A percentile compares a stretch with the other conserved stretches of the same genome.
These are phyloP conservation scores for Cheirogaleus medius DNA, from an alignment of 2,113 vertebrate genomes.

Conservation along the genomic window DNA sequence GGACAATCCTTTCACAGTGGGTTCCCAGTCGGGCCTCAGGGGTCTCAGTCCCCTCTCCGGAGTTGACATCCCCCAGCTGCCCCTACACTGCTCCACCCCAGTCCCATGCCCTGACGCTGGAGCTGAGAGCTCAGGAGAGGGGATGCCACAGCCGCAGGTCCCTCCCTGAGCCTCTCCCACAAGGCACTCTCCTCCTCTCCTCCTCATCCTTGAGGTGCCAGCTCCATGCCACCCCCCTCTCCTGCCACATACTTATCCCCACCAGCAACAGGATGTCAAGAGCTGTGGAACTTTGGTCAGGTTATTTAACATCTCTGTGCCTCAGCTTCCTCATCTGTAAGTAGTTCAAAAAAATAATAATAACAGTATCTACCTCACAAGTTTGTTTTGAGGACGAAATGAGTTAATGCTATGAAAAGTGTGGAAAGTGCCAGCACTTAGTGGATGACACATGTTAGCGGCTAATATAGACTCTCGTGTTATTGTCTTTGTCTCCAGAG, in stretches of 20 bases:
- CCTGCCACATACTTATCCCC: not conserved
- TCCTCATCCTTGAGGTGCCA: fast-evolving
- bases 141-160: not conserved
- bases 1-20: not conserved
- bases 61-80: not conserved
- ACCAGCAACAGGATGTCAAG: not conserved
- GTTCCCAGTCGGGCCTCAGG: not conserved
- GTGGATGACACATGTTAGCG: not conserved
- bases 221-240: not conserved
- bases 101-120: fast-evolving
- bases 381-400: not conserved
- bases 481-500: not conserved
- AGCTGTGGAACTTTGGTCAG: not conserved
- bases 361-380: not conserved
- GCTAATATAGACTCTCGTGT: not conserved
- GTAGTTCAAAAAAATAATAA: not conserved
- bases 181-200: not conserved
- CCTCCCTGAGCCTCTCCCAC: not conserved
- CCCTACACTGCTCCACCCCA: fast-evolving
- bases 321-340: not conserved
- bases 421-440: not conserved
- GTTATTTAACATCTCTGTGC: not conserved
- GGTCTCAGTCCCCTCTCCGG: not conserved
- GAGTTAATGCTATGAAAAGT: not conserved
- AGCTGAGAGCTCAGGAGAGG: not conserved